Base-by-base conservation (phyloP, 2,113 vertebrate genomes). In the Kryptolebias marmoratus region DNA sequence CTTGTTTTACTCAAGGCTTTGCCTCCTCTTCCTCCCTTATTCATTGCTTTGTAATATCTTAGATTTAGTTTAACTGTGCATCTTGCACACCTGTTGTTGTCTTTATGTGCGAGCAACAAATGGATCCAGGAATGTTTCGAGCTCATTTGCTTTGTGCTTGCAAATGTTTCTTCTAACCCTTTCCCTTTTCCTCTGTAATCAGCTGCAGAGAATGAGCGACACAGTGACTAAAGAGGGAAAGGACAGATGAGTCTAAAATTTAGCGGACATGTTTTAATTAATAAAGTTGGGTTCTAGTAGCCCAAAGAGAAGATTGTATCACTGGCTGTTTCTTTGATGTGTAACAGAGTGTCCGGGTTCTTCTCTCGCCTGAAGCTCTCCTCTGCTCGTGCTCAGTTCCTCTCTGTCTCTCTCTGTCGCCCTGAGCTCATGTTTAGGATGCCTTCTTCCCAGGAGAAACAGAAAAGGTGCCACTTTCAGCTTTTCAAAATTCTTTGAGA, bases 291-390 rank as follows among this genome's bases (percentile, higher is more conserved):
- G 55, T 63, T 89, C 83, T 88, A 55, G 36, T 57, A 56, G 83
- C 81, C 86, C 83, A 81, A 88, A 88, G 79, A 71, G 65, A 81
- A 32, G 85, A 92, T 87, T 61, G 77, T 87, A 91, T 93, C 90
- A 58, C 57, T 42, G 68, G 57, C 68, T 82, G 64, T 73, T 44
- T 45, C 80, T 93, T 90, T 92, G 87, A 91, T 90, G 82, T 93
- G 83, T 52, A 69, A 89, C 79, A 74, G 77, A 76, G 75, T 73
- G 78, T 88, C 86, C 81, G 80, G 64, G 71, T 65, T 75, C 49
- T 72, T 83, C 88, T 83, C 79, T 77, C 81, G 84, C 84, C 88
- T 70, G 31, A 2, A 89, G 82, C 73, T 78, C 63, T 82, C 55
- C 76, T 84, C 54, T 22, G 42, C 76, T 64, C 3, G 15, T 36